These are phyloP conservation scores for Anguilla pacifica DNA, from an alignment of 2,797 vertebrate species.

Conservation along the genomic window DNA sequence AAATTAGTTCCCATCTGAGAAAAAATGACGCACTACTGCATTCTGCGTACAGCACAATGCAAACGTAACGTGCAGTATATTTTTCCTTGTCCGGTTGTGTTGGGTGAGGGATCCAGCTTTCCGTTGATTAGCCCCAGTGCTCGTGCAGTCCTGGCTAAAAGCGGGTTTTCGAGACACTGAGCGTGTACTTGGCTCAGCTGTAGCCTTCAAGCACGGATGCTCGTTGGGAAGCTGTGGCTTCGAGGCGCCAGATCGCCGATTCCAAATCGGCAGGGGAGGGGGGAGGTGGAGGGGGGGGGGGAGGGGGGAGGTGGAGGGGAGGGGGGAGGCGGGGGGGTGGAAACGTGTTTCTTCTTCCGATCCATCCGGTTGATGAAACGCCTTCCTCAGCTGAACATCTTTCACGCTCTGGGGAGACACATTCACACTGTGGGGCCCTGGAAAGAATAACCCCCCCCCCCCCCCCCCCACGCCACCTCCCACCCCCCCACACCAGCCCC, in stretches of 20 bases:
- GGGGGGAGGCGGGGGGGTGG: too few species aligned
- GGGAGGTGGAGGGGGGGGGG: too few species aligned
- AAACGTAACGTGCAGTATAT: not conserved
- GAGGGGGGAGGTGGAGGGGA: not conserved
- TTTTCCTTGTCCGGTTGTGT: not conserved
- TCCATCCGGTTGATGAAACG: not conserved
- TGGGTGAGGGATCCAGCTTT: too few species aligned
- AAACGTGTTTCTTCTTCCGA: not conserved
- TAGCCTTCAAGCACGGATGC: not conserved
- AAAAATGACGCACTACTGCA: not conserved
- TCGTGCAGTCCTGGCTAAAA: too few species aligned
- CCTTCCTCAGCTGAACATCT: slow-evolving; percentile 7
- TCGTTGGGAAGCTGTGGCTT: not conserved
- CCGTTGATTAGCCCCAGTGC: too few species aligned
- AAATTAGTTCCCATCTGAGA: not conserved
- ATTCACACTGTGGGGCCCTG: slow-evolving; percentile 25
- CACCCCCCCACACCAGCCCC: slow-evolving; percentile 28
- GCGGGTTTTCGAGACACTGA: too few species aligned
- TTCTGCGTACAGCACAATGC: not conserved
- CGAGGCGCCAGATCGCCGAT: not conserved
- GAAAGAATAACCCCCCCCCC: slow-evolving; percentile 26
- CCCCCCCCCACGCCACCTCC: slow-evolving; percentile 1
- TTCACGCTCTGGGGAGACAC: not conserved
- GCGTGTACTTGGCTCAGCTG: too few species aligned
- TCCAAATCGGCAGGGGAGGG: not conserved